Conservation (phyloP, 53 echinoderm and acorn worm genomes). For the Echinarachnius parma region DNA sequence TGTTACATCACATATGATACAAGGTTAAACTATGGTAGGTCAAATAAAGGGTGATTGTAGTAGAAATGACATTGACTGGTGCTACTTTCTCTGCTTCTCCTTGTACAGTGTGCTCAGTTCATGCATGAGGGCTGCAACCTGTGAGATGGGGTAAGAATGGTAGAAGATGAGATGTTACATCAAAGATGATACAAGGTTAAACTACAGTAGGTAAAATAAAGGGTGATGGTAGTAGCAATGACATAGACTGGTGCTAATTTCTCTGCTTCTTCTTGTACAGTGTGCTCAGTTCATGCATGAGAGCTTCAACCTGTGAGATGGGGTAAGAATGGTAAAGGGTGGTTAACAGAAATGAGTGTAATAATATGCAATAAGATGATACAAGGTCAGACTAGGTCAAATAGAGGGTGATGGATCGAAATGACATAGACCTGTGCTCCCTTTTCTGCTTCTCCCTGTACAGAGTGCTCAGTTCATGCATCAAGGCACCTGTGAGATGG, state of each 20-base stretch:
- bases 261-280: slow-evolving; percentile 82
- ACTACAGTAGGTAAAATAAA: too few species aligned
- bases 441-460: slow-evolving; percentile 80
- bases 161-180: too few species aligned
- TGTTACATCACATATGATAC: too few species aligned
- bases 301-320: slow-evolving; percentile 61
- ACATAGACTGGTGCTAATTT: slow-evolving; percentile 61
- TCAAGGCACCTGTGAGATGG: slow-evolving; percentile 63
- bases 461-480: slow-evolving; percentile 78
- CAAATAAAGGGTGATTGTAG: too few species aligned
- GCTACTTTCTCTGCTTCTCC: slow-evolving; percentile 70
- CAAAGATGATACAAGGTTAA: too few species aligned
- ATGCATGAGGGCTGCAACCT: slow-evolving; percentile 84
- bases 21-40: too few species aligned
- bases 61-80: slow-evolving; percentile 55
- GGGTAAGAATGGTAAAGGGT: not conserved
- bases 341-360: too few species aligned
- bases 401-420: too few species aligned
- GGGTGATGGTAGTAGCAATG: too few species aligned
- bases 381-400: too few species aligned
- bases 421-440: slow-evolving; percentile 57
- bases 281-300: slow-evolving; percentile 81
- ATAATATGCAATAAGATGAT: too few species aligned
- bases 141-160: slow-evolving; percentile 3
- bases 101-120: slow-evolving; percentile 85